Evolutionary conservation across 2,113 vertebrate species (phyloP).

Genomic region (Colinus virginianus): DNA sequence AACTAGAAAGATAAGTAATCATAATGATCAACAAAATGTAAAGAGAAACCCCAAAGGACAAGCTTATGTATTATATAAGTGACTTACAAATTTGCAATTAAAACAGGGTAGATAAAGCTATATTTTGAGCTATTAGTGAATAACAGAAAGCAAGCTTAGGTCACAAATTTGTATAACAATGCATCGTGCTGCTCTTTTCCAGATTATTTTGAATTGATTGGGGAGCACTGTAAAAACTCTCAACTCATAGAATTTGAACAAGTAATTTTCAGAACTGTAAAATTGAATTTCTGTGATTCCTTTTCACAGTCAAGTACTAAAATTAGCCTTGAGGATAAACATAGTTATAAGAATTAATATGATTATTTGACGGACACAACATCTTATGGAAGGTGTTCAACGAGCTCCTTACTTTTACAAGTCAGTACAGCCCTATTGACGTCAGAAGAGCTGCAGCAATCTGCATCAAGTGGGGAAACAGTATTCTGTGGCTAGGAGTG

Average conservation of each 20-base stretch:
- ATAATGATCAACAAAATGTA: neutral
- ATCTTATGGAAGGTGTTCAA: neutral
- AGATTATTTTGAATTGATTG: neutral
- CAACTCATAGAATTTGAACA: slow-evolving; percentile 21
- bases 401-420: slow-evolving; percentile 19
- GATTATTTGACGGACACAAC: neutral
- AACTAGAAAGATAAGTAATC: neutral
- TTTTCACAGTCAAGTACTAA: neutral
- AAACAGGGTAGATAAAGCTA: neutral
- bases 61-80: neutral
- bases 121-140: neutral
- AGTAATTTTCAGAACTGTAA: slow-evolving; percentile 11
- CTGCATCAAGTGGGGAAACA: slow-evolving; percentile 6
- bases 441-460: slow-evolving; percentile 52
- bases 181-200: neutral
- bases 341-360: slow-evolving; percentile 29
- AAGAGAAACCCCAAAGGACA: neutral
- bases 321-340: slow-evolving; percentile 23
- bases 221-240: neutral
- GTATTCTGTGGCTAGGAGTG: slow-evolving; percentile 15
- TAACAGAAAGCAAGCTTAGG: neutral
- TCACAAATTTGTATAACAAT: neutral
- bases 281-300: slow-evolving; percentile 33
- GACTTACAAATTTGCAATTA: slow-evolving; percentile 7
- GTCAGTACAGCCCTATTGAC: neutral